Base-by-base conservation (phyloP, 2,113 vertebrate species). In the Myotis yumanensis region DNA sequence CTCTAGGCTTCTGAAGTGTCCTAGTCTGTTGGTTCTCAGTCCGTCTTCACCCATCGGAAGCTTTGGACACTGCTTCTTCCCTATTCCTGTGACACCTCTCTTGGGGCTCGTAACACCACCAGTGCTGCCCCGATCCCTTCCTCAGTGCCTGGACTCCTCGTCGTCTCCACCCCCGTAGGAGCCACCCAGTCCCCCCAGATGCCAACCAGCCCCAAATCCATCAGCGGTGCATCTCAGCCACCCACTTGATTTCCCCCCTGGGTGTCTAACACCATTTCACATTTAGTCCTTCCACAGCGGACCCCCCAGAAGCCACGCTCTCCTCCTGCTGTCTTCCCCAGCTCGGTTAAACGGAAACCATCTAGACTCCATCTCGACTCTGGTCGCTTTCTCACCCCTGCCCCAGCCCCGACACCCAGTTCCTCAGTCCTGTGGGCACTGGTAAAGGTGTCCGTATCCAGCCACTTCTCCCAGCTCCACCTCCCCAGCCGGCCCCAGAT, bases 381-480 rank as follows among this genome's bases (percentile, higher is more conserved):
- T 20, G 3, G 35, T 1, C 17, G 40, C 69, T 37, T 35, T 28
- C 35, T 22, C 20, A 40, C 2, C 5, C 15, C n/a, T 7, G 81
- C 37, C n/a, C 72, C 37, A 9, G 23, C 18, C 28, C 59, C 1
- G 2, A 3, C 14, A 5, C 30, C 62, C 32, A 23, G 37, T 5
- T n/a, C 62, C 14, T n/a, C 40, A 52, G 37, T 5, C 54, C 66
- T 30, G 51, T 46, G 43, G 1, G 17, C 32, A 16, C 11, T 1
- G 3, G 54, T 75, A 18, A 43, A 68, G 0, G 10, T 15, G 25
- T 54, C 73, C 2, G 9, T 18, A 10, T 37, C 6, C 23, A 46
- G 32, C n/a, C 48, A 11, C 48, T 52, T n/a, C 35, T n/a, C 35
- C 16, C 0, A 3, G 2, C 17, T 14, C 1, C 3, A 0, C 18